Conservation (phyloP, 2,888 invertebrate genomes). For the Agriopis aurantiaria region DNA sequence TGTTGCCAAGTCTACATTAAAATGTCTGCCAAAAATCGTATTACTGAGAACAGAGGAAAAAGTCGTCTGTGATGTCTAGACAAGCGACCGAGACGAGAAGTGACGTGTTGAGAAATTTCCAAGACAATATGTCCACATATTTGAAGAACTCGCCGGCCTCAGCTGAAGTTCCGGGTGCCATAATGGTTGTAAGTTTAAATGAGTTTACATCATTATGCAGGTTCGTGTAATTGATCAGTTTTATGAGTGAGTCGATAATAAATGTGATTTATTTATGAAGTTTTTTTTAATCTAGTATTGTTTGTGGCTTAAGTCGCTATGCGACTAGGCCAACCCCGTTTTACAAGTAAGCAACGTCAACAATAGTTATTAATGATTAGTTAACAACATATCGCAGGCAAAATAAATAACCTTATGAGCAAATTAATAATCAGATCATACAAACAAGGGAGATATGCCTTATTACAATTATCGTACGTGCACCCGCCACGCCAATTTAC, state of each 20-base stretch:
- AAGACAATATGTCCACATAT: conserved; percentile 47
- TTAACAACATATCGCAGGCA: too few relatives aligned
- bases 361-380: too few relatives aligned
- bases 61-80: conserved; percentile 76
- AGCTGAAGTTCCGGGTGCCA: conserved; percentile 41
- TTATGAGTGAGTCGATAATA: conserved; percentile 35
- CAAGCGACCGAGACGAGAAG: conserved; percentile 72
- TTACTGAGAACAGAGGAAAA: conserved; percentile 79
- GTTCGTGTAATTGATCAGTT: conserved; percentile 41
- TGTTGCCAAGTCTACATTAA: conserved; percentile 80
- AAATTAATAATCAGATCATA: too few relatives aligned
- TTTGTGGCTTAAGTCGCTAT: too few relatives aligned
- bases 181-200: conserved; percentile 37
- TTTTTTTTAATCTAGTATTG: conserved; percentile 14
- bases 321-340: too few relatives aligned
- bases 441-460: too few relatives aligned
- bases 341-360: too few relatives aligned
- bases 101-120: conserved; percentile 67
- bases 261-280: conserved; percentile 28
- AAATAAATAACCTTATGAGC: too few relatives aligned
- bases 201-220: conserved; percentile 41
- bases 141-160: conserved; percentile 39
- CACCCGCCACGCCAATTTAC: too few relatives aligned
- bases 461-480: too few relatives aligned
- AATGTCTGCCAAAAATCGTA: conserved; percentile 80